Conservation (phyloP, 2,113 vertebrate genomes). For the Perognathus longimembris region DNA sequence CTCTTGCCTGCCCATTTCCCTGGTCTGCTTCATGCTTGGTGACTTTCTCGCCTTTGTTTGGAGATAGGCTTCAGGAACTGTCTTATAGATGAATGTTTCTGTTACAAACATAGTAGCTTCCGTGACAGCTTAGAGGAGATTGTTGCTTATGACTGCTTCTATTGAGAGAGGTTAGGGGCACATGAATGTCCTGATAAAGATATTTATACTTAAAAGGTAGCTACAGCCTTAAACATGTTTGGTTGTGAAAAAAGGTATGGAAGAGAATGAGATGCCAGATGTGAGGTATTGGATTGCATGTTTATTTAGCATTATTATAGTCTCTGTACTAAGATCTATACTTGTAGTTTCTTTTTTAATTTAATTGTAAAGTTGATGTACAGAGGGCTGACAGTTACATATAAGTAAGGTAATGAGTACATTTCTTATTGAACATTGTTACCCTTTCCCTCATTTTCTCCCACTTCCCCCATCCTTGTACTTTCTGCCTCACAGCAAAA, state of each 20-base stretch:
- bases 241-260: slow-evolving; percentile 79
- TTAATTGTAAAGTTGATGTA: no score
- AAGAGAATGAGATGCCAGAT: slow-evolving; percentile 85
- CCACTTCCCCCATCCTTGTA: slow-evolving; percentile 46
- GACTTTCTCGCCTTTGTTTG: slow-evolving; percentile 15
- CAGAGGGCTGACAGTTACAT: no score
- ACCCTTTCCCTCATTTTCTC: no score
- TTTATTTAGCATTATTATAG: slow-evolving; percentile 88
- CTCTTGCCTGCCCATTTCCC: not conserved
- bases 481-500: slow-evolving; percentile 80
- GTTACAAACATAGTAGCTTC: slow-evolving; percentile 72
- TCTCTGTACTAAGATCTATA: slow-evolving; percentile 73
- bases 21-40: not conserved
- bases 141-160: slow-evolving; percentile 80
- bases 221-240: slow-evolving; percentile 78
- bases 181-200: slow-evolving; percentile 81
- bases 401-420: no score
- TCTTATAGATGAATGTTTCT: slow-evolving; percentile 70
- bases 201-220: slow-evolving; percentile 84
- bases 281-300: slow-evolving; percentile 88
- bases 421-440: no score
- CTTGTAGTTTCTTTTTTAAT: no score
- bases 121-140: slow-evolving; percentile 73
- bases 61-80: slow-evolving; percentile 64
- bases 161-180: slow-evolving; percentile 79